Percentiles rank a stretch among this genome's conserved stretches.
These are phyloP conservation scores for Dynastes tityus DNA, from an alignment of 2,888 invertebrate genomes.

Conservation along the genomic window DNA sequence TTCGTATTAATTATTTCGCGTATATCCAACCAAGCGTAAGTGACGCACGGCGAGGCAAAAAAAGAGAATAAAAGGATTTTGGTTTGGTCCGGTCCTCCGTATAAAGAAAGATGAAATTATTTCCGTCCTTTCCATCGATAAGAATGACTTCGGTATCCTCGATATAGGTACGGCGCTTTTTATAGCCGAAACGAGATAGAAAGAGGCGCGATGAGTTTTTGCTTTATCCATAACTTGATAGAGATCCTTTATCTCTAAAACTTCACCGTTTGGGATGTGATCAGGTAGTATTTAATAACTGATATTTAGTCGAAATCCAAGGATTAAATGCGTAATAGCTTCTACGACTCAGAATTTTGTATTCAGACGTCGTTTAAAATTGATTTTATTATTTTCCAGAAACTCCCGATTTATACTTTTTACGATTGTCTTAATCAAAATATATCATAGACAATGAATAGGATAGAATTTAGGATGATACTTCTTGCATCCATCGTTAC, in stretches of 20 bases:
- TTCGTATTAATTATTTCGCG: conserved; percentile 18
- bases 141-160: conserved; percentile 11
- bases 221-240: conserved; percentile 15
- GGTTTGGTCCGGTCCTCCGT: neutral
- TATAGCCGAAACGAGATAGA: conserved; percentile 5
- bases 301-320: too few relatives aligned
- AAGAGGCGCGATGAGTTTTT: neutral
- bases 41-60: conserved; percentile 11
- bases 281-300: conserved; percentile 1
- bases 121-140: conserved; percentile 23
- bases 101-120: conserved; percentile 21
- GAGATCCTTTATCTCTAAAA: conserved; percentile 2
- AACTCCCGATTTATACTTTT: too few relatives aligned
- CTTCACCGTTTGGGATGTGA: neutral
- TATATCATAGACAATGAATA: too few relatives aligned
- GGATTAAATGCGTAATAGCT: too few relatives aligned
- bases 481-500: too few relatives aligned
- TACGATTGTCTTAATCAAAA: too few relatives aligned
- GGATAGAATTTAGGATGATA: too few relatives aligned
- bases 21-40: conserved; percentile 10
- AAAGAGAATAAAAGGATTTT: conserved; percentile 2
- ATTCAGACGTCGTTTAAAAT: too few relatives aligned
- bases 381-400: too few relatives aligned
- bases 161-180: conserved; percentile 13
- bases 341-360: too few relatives aligned